phyloP scores from a whole-genome alignment of 2,888 invertebrate genomes.

The Muscina levida region DNA sequence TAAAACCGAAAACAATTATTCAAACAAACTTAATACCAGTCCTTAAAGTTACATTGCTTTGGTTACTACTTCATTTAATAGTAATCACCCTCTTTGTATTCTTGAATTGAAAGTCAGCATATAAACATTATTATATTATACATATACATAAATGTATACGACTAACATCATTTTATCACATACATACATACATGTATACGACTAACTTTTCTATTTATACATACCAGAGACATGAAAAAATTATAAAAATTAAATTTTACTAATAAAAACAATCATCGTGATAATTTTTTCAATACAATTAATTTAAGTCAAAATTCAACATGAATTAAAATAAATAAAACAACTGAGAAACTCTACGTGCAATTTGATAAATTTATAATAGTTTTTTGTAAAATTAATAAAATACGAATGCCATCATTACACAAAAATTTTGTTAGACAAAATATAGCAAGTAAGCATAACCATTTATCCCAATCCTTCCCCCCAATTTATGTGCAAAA shows the following conservation, averaged over 20 bases:
- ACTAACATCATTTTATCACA: background rate
- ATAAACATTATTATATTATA: no score
- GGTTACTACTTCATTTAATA: no score
- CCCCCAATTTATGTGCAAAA: constrained; percentile 20
- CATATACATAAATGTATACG: constrained; percentile 1
- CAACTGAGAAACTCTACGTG: background rate
- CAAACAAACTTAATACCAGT: no score
- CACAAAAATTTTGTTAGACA: constrained; percentile 16
- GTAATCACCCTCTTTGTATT: no score
- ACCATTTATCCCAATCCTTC: background rate
- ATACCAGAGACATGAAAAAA: no score
- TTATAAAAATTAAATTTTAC: background rate
- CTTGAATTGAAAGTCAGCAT: no score
- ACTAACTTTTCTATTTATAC: no score
- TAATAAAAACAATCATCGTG: background rate
- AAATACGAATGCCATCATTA: background rate
- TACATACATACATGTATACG: no score
- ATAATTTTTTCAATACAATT: constrained; percentile 2
- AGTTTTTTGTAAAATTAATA: constrained; percentile 12
- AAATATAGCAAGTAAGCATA: constrained; percentile 25
- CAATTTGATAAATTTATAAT: constrained; percentile 31
- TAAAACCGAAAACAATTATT: no score
- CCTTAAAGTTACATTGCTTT: no score
- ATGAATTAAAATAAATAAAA: background rate
- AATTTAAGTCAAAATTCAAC: background rate